phyloP scores from a whole-genome alignment of 2,113 vertebrate genomes.

The Coregonus clupeaformis region DNA sequence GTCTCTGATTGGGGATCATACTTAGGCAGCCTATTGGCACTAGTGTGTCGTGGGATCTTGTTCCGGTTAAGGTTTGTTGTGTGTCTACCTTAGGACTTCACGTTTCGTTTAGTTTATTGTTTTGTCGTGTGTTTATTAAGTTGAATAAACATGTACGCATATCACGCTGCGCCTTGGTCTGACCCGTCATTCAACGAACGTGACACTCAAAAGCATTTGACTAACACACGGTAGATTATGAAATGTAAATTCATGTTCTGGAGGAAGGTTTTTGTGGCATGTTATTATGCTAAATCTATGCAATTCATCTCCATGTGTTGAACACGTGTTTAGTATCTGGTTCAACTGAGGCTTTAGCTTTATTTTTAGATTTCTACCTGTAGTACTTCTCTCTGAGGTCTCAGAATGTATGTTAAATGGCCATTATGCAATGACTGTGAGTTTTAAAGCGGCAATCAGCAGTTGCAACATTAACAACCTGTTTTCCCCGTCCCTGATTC shows the following conservation, averaged over 20 bases:
- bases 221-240: neutral
- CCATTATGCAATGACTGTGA: neutral
- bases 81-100: too few species aligned
- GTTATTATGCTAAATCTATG: neutral
- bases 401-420: neutral
- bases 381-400: neutral
- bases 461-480: too few species aligned
- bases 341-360: neutral
- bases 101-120: too few species aligned
- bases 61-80: too few species aligned
- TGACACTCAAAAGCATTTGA: neutral
- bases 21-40: too few species aligned
- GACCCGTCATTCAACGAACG: too few species aligned
- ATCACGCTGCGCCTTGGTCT: too few species aligned
- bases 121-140: too few species aligned
- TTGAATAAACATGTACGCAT: too few species aligned
- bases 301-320: neutral
- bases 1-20: too few species aligned
- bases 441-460: neutral
- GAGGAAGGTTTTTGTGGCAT: neutral
- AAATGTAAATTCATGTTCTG: neutral
- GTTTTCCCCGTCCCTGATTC: too few species aligned
- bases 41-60: too few species aligned
- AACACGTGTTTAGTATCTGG: neutral
- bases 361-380: neutral